phyloP scores from a whole-genome alignment of 2,888 invertebrate genomes.

The Drosophila subquinaria region DNA sequence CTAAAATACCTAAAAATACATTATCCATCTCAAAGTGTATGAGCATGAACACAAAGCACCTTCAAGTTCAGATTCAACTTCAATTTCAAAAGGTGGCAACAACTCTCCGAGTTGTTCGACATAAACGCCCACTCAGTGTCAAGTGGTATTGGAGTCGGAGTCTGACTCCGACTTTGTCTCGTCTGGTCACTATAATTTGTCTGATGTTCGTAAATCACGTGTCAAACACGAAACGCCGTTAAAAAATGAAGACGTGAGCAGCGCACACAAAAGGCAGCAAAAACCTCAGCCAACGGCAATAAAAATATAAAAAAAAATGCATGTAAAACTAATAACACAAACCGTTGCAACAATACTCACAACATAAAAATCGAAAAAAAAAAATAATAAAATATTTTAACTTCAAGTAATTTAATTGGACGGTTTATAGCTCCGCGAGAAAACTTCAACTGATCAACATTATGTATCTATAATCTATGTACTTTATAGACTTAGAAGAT shows the following conservation, averaged over 20 bases:
- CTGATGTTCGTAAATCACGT: conserved; percentile 65
- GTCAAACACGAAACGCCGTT: conserved; percentile 39
- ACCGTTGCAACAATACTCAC: conserved; percentile 14
- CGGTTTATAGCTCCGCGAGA: no score
- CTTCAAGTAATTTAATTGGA: no score
- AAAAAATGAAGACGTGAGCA: conserved; percentile 63
- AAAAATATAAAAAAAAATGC: conserved; percentile 37
- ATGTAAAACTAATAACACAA: conserved; percentile 46
- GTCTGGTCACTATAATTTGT: conserved; percentile 40
- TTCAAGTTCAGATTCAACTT: conserved; percentile 42
- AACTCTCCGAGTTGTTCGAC: conserved; percentile 32
- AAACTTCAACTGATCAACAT: no score
- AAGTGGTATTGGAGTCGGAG: conserved; percentile 24
- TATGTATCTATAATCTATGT: no score
- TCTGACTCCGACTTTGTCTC: neutral
- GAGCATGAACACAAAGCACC: conserved; percentile 33
- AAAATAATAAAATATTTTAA: neutral
- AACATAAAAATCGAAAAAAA: conserved; percentile 1
- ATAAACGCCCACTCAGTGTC: conserved; percentile 48
- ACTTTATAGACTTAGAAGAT: no score
- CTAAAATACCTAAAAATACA: conserved; percentile 19
- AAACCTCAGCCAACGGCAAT: conserved; percentile 19
- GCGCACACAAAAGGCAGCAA: conserved; percentile 43
- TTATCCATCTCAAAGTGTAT: conserved; percentile 30
- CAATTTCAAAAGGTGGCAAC: conserved; percentile 30